Conservation (phyloP, 2,113 vertebrate species). For the Platysternon megacephalum region DNA sequence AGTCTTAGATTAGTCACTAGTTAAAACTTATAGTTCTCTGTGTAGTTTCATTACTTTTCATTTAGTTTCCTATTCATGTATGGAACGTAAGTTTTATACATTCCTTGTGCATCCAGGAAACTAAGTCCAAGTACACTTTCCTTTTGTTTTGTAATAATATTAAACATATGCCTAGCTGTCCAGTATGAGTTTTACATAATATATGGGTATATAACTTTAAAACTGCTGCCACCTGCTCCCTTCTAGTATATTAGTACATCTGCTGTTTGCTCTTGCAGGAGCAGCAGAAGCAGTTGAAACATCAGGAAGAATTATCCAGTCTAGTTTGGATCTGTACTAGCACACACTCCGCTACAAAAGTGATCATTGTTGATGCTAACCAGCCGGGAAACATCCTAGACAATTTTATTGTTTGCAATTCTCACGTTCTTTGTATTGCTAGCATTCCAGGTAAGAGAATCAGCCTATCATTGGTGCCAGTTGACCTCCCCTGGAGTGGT, state of each 20-base stretch:
- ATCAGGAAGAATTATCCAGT: slow-evolving; percentile 95
- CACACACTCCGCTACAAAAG: slow-evolving; percentile 92
- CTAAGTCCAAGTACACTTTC: fast-evolving
- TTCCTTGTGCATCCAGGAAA: background rate
- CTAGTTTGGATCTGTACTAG: slow-evolving; percentile 99
- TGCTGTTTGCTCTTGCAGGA: slow-evolving; percentile 79
- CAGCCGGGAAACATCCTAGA: slow-evolving; percentile 96
- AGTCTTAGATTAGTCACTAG: background rate
- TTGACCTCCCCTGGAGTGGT: background rate
- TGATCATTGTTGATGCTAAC: slow-evolving; percentile 93
- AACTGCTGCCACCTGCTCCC: background rate
- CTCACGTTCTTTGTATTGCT: slow-evolving; percentile 93
- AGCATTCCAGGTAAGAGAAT: slow-evolving; percentile 91
- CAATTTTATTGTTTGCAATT: slow-evolving; percentile 94
- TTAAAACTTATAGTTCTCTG: background rate
- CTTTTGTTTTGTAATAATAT: background rate
- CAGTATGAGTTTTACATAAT: background rate
- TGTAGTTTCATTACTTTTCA: background rate
- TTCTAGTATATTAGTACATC: background rate
- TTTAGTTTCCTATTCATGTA: background rate
- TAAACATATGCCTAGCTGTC: background rate
- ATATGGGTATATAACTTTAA: background rate
- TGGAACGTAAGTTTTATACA: background rate
- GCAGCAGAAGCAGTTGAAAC: slow-evolving; percentile 91
- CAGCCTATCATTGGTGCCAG: background rate